phyloP scores from a whole-genome alignment of 2,888 invertebrate species.

The Andrena minutula region DNA sequence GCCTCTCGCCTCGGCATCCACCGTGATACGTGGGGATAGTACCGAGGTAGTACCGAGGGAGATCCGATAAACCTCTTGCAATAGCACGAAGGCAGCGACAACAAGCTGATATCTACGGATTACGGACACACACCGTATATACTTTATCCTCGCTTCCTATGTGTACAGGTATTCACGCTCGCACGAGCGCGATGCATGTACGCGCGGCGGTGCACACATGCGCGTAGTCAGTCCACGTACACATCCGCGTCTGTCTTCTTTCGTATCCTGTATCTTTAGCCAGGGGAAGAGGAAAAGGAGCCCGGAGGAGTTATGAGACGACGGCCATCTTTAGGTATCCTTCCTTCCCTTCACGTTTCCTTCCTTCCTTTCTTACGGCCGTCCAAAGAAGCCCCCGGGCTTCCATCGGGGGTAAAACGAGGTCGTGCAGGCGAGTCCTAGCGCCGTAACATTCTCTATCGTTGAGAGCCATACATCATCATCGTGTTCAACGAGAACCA shows the following conservation, averaged over 20 bases:
- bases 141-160: constrained; percentile 55
- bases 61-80: constrained; percentile 70
- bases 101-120: constrained; percentile 71
- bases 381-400: constrained; percentile 58
- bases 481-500: constrained; percentile 76
- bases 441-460: constrained; percentile 72
- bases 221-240: constrained; percentile 16
- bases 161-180: constrained; percentile 39
- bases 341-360: constrained; percentile 63
- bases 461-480: constrained; percentile 80
- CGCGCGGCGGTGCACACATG: constrained; percentile 5
- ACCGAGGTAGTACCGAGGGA: constrained; percentile 15
- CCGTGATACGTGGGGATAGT: not conserved
- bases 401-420: constrained; percentile 66
- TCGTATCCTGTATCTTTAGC: constrained; percentile 42
- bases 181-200: not conserved
- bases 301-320: constrained; percentile 75
- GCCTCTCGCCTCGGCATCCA: constrained; percentile 31
- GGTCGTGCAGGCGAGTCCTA: constrained; percentile 67
- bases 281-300: constrained; percentile 37
- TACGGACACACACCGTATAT: constrained; percentile 60
- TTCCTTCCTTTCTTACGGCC: constrained; percentile 61
- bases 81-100: constrained; percentile 67
- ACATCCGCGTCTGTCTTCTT: constrained; percentile 38
- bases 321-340: constrained; percentile 75